These are phyloP conservation scores for Amblyopsis rosae DNA, from an alignment of 2,113 vertebrate species.

Conservation along the genomic window DNA sequence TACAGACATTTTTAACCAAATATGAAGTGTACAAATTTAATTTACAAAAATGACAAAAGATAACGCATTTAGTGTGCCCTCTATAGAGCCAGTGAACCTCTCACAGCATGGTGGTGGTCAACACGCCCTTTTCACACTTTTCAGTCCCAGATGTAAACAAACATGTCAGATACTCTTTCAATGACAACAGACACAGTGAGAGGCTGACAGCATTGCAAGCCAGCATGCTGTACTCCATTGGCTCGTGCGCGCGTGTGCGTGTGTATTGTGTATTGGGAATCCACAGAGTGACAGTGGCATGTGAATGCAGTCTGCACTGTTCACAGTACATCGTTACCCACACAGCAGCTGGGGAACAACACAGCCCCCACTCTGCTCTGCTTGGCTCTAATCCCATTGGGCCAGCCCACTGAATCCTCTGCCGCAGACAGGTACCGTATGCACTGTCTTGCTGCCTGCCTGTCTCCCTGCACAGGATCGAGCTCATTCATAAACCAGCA, in stretches of 20 bases:
- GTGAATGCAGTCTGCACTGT: constrained; percentile 47
- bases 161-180: no score
- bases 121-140: no score
- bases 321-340: constrained; percentile 45
- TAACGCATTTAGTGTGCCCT: no score
- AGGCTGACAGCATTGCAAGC: not conserved
- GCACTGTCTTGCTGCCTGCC: not conserved
- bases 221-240: not conserved
- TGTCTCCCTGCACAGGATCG: not conserved
- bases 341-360: constrained; percentile 32
- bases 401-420: constrained; percentile 11
- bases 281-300: not conserved
- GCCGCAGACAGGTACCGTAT: not conserved
- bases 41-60: no score
- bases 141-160: no score
- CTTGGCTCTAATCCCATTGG: constrained; percentile 26
- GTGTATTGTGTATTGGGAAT: not conserved
- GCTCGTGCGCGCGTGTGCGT: no score
- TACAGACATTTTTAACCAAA: no score
- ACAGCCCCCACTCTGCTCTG: constrained; percentile 23
- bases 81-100: no score
- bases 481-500: constrained; percentile 12
- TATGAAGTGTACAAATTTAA: no score
- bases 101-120: no score
- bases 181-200: not conserved